Evolutionary conservation across 2,888 invertebrate species (phyloP).

Genomic region (Sympetrum striolatum): DNA sequence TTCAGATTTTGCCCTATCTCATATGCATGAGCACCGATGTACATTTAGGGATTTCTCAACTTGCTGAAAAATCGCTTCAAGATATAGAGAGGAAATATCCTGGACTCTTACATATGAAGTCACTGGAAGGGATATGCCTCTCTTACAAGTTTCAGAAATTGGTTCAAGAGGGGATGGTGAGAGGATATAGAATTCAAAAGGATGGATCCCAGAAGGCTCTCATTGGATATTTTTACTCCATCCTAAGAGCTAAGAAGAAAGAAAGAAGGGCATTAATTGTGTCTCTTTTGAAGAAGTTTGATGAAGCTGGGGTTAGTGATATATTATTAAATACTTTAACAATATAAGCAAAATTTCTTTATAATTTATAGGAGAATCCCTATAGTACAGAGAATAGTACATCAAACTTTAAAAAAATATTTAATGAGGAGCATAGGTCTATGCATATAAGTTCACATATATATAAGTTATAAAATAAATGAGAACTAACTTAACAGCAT

Average conservation of each 20-base stretch:
- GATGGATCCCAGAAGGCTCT: conserved; percentile 58
- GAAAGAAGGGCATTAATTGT: conserved; percentile 64
- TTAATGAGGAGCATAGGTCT: no score
- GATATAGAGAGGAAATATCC: conserved; percentile 70
- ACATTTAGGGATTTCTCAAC: conserved; percentile 61
- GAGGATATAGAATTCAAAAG: conserved; percentile 58
- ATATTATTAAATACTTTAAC: background rate
- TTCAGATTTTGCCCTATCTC: conserved; percentile 65
- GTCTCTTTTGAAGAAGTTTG: conserved; percentile 63
- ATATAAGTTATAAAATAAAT: no score
- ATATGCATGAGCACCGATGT: conserved; percentile 68
- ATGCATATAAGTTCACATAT: no score
- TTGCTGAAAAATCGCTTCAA: conserved; percentile 66
- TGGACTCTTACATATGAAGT: conserved; percentile 66
- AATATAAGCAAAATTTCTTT: no score
- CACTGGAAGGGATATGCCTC: conserved; percentile 64
- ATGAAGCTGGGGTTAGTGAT: conserved; percentile 56
- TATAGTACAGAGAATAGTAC: no score
- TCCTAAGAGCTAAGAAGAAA: conserved; percentile 63
- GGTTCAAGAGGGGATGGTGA: conserved; percentile 53
- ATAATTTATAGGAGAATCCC: no score
- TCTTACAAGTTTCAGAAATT: conserved; percentile 57
- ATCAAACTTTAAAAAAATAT: no score
- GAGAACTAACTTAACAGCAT: no score
- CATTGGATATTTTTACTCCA: conserved; percentile 64